phyloP scores from a whole-genome alignment of 2,888 invertebrate genomes.

The Enchytraeus crypticus region DNA sequence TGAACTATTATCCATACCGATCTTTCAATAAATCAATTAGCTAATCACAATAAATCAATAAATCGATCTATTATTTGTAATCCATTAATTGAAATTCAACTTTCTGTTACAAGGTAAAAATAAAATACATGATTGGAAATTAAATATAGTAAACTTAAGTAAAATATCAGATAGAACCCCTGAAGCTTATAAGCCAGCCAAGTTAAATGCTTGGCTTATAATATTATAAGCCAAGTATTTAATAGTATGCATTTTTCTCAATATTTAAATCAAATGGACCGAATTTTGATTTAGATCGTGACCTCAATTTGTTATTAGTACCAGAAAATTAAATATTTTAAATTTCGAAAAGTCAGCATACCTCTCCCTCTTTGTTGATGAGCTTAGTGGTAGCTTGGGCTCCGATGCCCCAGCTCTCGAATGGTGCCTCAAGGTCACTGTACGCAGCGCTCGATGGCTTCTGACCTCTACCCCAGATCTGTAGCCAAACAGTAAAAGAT shows the following conservation, averaged over 20 bases:
- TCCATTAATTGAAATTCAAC: too few relatives aligned
- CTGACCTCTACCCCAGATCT: conserved; percentile 11
- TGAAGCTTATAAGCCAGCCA: too few relatives aligned
- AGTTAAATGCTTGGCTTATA: too few relatives aligned
- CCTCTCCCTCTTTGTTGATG: conserved; percentile 51
- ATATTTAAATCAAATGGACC: background rate
- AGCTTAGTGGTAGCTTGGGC: conserved; percentile 50
- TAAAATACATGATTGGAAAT: too few relatives aligned
- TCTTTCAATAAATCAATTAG: too few relatives aligned
- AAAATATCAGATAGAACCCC: too few relatives aligned
- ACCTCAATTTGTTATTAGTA: background rate
- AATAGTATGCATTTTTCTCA: background rate
- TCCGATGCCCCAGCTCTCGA: conserved; percentile 48
- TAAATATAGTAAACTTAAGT: too few relatives aligned
- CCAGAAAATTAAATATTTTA: background rate
- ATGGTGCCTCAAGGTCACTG: conserved; percentile 21
- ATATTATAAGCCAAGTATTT: too few relatives aligned
- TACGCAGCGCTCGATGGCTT: conserved; percentile 7
- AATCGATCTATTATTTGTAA: too few relatives aligned
- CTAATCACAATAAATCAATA: too few relatives aligned
- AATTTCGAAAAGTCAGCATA: conserved; percentile 17
- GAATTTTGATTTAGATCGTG: background rate
- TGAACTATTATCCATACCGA: too few relatives aligned
- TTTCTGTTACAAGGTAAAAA: too few relatives aligned
- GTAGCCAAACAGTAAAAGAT: background rate